A percentile compares a stretch with the other conserved stretches of the same genome.
phyloP scores from a whole-genome alignment of 2,113 vertebrate genomes.

The Oophaga pumilio region DNA sequence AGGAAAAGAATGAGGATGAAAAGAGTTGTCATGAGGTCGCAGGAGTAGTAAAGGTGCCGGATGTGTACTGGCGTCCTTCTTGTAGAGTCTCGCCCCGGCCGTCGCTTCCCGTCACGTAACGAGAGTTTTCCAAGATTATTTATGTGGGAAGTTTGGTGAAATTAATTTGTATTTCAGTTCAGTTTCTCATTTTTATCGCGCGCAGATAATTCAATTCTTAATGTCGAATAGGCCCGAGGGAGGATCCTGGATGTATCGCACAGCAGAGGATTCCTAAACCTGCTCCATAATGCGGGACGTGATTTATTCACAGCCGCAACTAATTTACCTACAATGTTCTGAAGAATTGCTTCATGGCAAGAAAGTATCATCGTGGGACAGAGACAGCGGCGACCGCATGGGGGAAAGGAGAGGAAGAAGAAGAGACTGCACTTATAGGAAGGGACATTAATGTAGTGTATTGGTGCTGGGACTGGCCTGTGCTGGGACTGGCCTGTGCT shows the following conservation, averaged over 20 bases:
- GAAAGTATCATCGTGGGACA: slow-evolving; percentile 29
- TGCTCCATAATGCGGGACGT: slow-evolving; percentile 15
- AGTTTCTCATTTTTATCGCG: slow-evolving; percentile 44
- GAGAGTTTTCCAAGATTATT: slow-evolving; percentile 11
- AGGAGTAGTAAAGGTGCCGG: background rate
- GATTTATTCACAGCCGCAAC: slow-evolving; percentile 35
- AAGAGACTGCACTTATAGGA: too few species aligned
- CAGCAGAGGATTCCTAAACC: slow-evolving; percentile 20
- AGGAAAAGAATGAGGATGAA: background rate
- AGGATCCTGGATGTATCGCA: slow-evolving; percentile 46
- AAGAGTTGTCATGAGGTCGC: too few species aligned
- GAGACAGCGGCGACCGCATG: background rate
- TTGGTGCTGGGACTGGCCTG: too few species aligned
- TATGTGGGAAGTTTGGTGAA: slow-evolving; percentile 46
- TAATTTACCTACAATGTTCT: slow-evolving; percentile 39
- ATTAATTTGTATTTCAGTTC: slow-evolving; percentile 47
- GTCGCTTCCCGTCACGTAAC: background rate
- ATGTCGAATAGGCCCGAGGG: slow-evolving; percentile 45
- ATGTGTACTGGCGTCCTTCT: background rate
- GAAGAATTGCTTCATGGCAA: slow-evolving; percentile 27
- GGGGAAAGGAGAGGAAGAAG: background rate
- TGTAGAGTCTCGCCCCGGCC: background rate
- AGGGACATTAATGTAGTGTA: background rate
- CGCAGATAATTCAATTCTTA: slow-evolving; percentile 39
- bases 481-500: too few species aligned